These are phyloP conservation scores for Stichopus horrens DNA, from an alignment of 53 echinoderm and acorn worm species.

Conservation along the genomic window DNA sequence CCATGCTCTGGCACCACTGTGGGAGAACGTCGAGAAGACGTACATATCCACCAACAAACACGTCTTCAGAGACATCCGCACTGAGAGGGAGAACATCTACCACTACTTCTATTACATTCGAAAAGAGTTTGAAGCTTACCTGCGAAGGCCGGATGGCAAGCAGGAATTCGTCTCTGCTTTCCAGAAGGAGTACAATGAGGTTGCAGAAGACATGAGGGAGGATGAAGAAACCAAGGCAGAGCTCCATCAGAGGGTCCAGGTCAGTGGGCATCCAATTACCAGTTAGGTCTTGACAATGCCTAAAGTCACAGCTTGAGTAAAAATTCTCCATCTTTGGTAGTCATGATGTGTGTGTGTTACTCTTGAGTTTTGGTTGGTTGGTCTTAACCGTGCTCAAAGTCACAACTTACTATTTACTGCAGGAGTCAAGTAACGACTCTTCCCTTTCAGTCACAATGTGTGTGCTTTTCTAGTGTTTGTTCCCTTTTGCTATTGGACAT, in stretches of 20 bases:
- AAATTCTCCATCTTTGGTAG: too few relatives aligned
- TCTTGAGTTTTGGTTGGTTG: too few relatives aligned
- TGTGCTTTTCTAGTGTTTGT: too few relatives aligned
- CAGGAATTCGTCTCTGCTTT: conserved; percentile 85
- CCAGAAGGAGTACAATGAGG: conserved; percentile 93
- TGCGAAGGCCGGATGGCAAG: conserved; percentile 86
- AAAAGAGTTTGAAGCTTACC: conserved; percentile 83
- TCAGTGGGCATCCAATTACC: background rate
- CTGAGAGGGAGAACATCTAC: conserved; percentile 90
- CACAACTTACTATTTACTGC: too few relatives aligned
- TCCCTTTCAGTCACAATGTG: too few relatives aligned
- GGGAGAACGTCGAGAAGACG: conserved; percentile 95
- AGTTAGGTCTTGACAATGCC: too few relatives aligned
- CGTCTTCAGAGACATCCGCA: conserved; percentile 79
- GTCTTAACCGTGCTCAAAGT: too few relatives aligned
- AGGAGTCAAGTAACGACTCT: too few relatives aligned
- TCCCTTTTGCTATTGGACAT: too few relatives aligned
- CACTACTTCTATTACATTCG: conserved; percentile 95
- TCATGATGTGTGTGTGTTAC: too few relatives aligned
- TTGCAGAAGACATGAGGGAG: conserved; percentile 95
- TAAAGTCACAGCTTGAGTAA: too few relatives aligned
- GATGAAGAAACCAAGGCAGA: conserved; percentile 97
- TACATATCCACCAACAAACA: conserved; percentile 85
- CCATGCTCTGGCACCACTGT: conserved; percentile 79
- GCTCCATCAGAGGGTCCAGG: conserved; percentile 92